phyloP scores from a whole-genome alignment of 2,113 vertebrate genomes.

The Phodopus roborovskii region DNA sequence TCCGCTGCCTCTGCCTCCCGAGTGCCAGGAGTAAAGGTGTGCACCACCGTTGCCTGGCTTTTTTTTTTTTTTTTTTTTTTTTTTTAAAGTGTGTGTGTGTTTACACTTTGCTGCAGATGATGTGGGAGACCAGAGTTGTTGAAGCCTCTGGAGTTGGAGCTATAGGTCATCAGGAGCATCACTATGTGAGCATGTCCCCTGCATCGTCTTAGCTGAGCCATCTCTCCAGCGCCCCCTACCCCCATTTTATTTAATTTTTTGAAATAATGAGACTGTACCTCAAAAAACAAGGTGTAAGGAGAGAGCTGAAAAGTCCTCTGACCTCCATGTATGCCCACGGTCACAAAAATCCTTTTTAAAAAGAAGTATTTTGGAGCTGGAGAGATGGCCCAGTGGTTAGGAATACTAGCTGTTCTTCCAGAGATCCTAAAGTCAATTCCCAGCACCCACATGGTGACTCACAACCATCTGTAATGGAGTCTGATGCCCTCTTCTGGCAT shows the following conservation, averaged over 20 bases:
- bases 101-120: background rate
- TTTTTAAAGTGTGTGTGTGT: background rate
- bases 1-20: too few species aligned
- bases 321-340: background rate
- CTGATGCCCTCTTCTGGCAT: background rate
- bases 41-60: too few species aligned
- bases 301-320: background rate
- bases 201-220: background rate
- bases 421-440: background rate
- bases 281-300: background rate
- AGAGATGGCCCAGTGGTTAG: background rate
- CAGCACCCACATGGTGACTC: background rate
- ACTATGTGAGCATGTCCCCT: background rate
- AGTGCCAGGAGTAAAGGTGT: too few species aligned
- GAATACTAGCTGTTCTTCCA: background rate
- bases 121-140: background rate
- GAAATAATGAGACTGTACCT: background rate
- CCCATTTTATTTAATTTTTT: background rate
- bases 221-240: background rate
- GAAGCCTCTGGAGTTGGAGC: background rate
- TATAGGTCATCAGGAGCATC: background rate
- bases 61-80: too few species aligned
- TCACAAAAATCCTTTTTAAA: background rate
- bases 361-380: background rate
- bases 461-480: background rate